These are phyloP conservation scores for Hippolais icterina DNA, from an alignment of 2,113 vertebrate species.

Conservation along the genomic window DNA sequence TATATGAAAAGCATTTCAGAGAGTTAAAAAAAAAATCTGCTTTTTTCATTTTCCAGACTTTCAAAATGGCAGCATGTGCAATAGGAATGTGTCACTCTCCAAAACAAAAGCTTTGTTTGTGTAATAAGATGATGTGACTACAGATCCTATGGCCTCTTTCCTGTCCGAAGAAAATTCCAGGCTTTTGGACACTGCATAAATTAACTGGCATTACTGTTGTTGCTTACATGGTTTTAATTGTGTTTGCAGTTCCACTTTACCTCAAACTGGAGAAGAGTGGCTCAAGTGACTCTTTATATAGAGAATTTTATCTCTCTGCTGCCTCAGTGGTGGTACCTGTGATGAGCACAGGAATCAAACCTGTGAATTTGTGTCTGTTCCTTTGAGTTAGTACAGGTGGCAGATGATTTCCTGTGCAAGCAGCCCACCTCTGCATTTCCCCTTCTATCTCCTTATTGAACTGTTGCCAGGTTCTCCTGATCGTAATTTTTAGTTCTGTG, in stretches of 20 bases:
- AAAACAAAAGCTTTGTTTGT: not conserved
- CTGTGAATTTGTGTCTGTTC: not conserved
- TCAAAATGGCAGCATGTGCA: not conserved
- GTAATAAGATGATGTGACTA: not conserved
- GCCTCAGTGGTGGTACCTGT: not conserved
- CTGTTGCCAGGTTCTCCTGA: not conserved
- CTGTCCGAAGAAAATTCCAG: not conserved
- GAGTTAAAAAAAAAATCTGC: not conserved
- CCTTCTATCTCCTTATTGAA: rapidly evolving
- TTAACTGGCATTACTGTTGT: not conserved
- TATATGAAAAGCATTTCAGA: not conserved
- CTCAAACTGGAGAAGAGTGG: not conserved
- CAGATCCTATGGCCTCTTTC: not conserved
- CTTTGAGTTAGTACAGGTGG: not conserved
- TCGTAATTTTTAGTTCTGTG: not conserved
- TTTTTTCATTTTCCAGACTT: not conserved
- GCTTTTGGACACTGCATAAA: not conserved
- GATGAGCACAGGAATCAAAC: not conserved
- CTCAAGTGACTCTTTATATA: not conserved
- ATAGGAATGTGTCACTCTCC: not conserved
- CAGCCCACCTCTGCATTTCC: not conserved
- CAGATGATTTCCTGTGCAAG: not conserved
- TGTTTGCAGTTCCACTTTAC: not conserved
- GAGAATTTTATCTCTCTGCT: not conserved
- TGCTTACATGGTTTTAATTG: not conserved